phyloP scores from a whole-genome alignment of 2,888 invertebrate species.

The Oscheius sp. region DNA sequence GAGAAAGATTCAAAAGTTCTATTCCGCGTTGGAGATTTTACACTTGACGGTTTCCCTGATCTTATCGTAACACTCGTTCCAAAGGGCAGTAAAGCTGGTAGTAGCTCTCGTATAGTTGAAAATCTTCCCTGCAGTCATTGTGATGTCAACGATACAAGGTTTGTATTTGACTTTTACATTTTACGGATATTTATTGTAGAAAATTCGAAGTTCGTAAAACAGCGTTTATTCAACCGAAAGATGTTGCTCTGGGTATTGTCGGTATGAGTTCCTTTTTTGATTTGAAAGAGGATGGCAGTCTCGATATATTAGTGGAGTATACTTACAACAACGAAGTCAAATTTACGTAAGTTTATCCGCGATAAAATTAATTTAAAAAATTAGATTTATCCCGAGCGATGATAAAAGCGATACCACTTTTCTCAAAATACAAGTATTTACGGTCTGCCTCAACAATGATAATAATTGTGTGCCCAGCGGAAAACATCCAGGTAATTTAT shows the following conservation, averaged over 20 bases:
- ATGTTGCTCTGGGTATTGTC: conserved; percentile 44
- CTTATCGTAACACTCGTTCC: conserved; percentile 33
- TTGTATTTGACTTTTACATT: background rate
- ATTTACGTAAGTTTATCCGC: conserved; percentile 15
- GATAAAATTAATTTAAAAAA: too few species aligned
- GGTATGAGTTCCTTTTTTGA: conserved; percentile 54
- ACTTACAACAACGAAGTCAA: conserved; percentile 37
- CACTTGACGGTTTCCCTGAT: conserved; percentile 70
- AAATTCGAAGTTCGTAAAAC: conserved; percentile 53
- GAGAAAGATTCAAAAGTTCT: conserved; percentile 49
- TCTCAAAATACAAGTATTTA: conserved; percentile 71
- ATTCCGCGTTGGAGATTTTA: conserved; percentile 71
- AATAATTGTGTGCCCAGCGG: conserved; percentile 40
- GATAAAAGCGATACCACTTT: conserved; percentile 72
- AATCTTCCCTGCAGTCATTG: conserved; percentile 58
- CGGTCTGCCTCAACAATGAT: conserved; percentile 41
- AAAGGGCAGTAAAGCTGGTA: conserved; percentile 12
- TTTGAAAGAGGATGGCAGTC: conserved; percentile 68
- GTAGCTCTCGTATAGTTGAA: conserved; percentile 52
- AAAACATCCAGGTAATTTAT: conserved; percentile 9
- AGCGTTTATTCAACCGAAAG: conserved; percentile 32
- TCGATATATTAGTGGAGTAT: conserved; percentile 71
- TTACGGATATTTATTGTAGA: conserved; percentile 42
- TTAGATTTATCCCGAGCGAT: conserved; percentile 51
- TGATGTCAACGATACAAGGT: conserved; percentile 51